Base-by-base conservation (phyloP, 2,797 vertebrate genomes). In the Gymnothorax reevesii region DNA sequence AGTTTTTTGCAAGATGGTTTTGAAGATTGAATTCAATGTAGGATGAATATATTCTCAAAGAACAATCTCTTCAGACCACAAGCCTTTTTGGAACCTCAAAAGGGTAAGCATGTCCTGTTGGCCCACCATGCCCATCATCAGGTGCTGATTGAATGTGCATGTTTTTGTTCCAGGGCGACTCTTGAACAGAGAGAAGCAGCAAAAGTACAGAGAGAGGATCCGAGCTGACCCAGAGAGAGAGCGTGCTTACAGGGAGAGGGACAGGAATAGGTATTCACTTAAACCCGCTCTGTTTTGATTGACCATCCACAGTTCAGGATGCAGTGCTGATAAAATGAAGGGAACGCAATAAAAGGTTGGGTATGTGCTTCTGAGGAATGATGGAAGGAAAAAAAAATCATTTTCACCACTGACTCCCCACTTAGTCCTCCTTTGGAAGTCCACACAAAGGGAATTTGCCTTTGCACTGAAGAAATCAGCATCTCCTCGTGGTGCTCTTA, bases 211-310 rank as follows among this genome's bases (percentile, higher is more conserved):
- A 52, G 93, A 92, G 88, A 88, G 80, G 33, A 90, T 90, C 86
- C 88, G 91, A 1, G 87, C 90, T 0, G 92, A 93, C 12, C 89
- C 89, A 0, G 89, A 87, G 0, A 87, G 84, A 79, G 87, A 80
- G 3, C 71, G 12, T 0, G 17, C 85, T 20, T 91, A 86, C 75
- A 57, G 88, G 15, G 89, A 93, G 1, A 91, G 69, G 62, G 92
- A 93, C 25, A 89, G 91, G 17, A 87, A 87, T 49, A 94, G 91
- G 95, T 89, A 88, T 59, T 42, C 33, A 42, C 33, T 42, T 42
- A 42, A 42, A 42, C 33, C 59, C 59, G 9, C 59, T 69, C 20
- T 1, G 20, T 69, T 17, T 59, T 59, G 12, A 12, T 57, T 55
- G 13, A 22, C 57, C 2, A 54, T 55, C n/a, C 52, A 52, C 7